Conservation (phyloP, 37 sponge, comb jelly and placozoan species). For the Petrosia ficiformis region DNA sequence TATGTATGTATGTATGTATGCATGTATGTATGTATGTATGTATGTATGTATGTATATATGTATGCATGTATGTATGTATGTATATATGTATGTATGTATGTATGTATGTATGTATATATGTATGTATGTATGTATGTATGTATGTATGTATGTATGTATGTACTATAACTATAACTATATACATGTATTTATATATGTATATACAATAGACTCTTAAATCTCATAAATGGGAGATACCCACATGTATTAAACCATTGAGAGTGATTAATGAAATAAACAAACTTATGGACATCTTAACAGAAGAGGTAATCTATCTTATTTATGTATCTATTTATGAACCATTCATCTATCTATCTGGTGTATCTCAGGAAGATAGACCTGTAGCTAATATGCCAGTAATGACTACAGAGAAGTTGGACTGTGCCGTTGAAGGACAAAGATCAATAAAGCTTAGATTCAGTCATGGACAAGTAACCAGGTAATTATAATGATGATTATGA, state of each 20-base stretch:
- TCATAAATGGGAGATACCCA: conserved; percentile 27
- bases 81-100: background rate
- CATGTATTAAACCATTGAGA: conserved; percentile 8
- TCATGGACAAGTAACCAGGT: background rate
- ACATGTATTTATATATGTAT: background rate
- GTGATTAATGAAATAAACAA: conserved; percentile 18
- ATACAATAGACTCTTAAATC: conserved; percentile 14
- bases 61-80: background rate
- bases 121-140: too few relatives aligned
- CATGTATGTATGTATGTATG: background rate
- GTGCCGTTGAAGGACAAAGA: too few relatives aligned
- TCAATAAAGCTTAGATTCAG: background rate
- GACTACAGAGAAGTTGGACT: too few relatives aligned
- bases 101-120: background rate
- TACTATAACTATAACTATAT: background rate
- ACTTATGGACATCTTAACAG: background rate
- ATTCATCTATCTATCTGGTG: too few relatives aligned
- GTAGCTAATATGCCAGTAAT: too few relatives aligned
- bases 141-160: too few relatives aligned
- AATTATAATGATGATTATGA: background rate
- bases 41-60: background rate
- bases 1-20: background rate
- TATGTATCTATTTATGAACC: too few relatives aligned
- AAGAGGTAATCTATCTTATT: too few relatives aligned
- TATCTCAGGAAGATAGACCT: too few relatives aligned